Base-by-base conservation (phyloP, 92 coral and sea anemone species). In the Umimayanthus chanpuru region DNA sequence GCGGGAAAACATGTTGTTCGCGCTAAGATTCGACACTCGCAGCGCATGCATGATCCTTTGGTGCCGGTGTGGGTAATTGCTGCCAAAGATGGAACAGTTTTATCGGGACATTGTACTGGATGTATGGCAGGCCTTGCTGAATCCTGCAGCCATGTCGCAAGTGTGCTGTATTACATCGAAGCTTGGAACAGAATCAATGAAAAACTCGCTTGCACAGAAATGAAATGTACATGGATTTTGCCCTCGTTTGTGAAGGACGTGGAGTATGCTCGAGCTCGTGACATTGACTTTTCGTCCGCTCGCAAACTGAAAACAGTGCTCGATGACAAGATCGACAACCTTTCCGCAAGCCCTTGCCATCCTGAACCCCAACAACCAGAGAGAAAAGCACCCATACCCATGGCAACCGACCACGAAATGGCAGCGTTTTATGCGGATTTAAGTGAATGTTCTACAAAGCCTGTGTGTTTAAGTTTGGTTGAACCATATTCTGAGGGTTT, bases 161-260 rank as follows among this genome's bases (percentile, higher is more conserved):
- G 91, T 76, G 80, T 88, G 36, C 79, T 92, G n/a, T 92, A 87
- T 71, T 92, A 88, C 86, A 76, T 90, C 64, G 93, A 92, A 70
- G 85, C 77, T 50, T 85, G n/a, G 82, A 85, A 43, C 76, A 71
- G 88, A 44, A 21, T 72, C 44, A 71, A 39, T 38, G 88, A 71
- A 44, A 85, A 88, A n/a, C 64, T 80, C 26, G 41, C 77, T 67
- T 85, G 88, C 66, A 85, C 88, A 39, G 32, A 38, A 11, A 74
- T 43, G 30, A 70, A 70, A 70, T 85, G 88, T 47, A 43, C 81
- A 23, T 85, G 88, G 88, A 85, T 85, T 40, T 70, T 85, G 77
- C 88, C 88, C 36, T 15, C 76, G 26, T 53, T 74, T 85, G 65
- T 70, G 56, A 81, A 89, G 77, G 80, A 89, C 9, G 88, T 89